Evolutionary conservation across 1,140 invertebrate species (phyloP).

Genomic region (Copidosoma floridanum): DNA sequence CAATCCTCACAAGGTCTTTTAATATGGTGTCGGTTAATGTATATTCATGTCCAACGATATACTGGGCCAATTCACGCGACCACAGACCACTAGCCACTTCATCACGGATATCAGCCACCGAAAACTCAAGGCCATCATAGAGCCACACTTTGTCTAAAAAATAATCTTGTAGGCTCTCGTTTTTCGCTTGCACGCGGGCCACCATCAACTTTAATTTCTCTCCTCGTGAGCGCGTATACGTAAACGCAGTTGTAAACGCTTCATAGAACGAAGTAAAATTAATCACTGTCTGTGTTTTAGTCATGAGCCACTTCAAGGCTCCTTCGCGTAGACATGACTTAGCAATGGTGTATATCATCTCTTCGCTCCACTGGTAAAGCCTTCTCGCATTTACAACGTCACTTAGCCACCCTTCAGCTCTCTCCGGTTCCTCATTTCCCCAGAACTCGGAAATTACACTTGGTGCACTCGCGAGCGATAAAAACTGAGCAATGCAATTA

Average conservation of each 20-base stretch:
- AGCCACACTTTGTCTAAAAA: constrained; percentile 26
- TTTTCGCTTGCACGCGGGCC: neutral
- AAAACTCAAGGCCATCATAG: neutral
- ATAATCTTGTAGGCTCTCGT: constrained; percentile 1
- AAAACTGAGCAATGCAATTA: too few species aligned
- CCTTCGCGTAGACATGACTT: neutral
- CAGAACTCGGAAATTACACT: too few species aligned
- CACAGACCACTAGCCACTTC: too few species aligned
- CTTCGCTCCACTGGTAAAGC: neutral
- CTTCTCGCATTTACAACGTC: neutral
- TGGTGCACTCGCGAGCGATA: too few species aligned
- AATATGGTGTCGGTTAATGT: neutral
- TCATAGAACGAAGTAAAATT: neutral
- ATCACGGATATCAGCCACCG: neutral
- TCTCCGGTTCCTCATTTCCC: neutral
- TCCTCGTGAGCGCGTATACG: neutral
- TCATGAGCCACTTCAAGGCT: constrained; percentile 2
- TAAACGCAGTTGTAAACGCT: neutral
- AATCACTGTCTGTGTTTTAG: too few species aligned
- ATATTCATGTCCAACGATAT: neutral
- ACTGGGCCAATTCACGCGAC: neutral
- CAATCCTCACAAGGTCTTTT: neutral
- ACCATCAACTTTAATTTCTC: neutral
- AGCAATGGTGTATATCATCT: neutral
- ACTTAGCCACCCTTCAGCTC: neutral